A percentile compares a stretch with the other conserved stretches of the same genome.
phyloP scores from a whole-genome alignment of 1,140 invertebrate genomes.

The Cepaea nemoralis region DNA sequence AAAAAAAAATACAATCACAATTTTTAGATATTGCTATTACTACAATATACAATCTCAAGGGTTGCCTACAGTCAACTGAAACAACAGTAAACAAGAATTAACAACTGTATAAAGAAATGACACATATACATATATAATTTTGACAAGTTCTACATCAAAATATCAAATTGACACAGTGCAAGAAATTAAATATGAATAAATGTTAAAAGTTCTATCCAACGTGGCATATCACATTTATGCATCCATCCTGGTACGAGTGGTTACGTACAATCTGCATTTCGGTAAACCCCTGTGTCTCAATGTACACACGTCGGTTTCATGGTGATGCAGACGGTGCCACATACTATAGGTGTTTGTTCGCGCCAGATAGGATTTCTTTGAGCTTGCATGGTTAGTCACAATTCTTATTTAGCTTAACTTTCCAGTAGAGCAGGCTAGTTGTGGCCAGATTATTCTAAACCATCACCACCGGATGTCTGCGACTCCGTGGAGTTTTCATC shows the following conservation, averaged over 20 bases:
- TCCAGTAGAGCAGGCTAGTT: not conserved
- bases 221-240: conserved; percentile 2
- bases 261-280: not conserved
- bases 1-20: too few species aligned
- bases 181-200: not conserved
- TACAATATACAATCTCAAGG: too few species aligned
- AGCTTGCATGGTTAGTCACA: not conserved
- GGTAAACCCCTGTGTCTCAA: not conserved
- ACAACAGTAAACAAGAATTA: not conserved
- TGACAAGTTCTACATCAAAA: not conserved
- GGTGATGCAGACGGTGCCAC: not conserved
- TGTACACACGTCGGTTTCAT: not conserved
- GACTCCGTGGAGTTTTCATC: not conserved
- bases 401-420: not conserved
- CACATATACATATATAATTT: not conserved
- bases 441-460: not conserved
- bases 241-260: not conserved
- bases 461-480: not conserved
- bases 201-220: not conserved
- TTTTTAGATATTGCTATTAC: too few species aligned
- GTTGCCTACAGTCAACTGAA: too few species aligned
- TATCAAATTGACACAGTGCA: not conserved
- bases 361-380: not conserved
- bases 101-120: not conserved
- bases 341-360: not conserved